These are phyloP conservation scores for Chorisops tibialis DNA, from an alignment of 2,888 invertebrate genomes.

Conservation along the genomic window DNA sequence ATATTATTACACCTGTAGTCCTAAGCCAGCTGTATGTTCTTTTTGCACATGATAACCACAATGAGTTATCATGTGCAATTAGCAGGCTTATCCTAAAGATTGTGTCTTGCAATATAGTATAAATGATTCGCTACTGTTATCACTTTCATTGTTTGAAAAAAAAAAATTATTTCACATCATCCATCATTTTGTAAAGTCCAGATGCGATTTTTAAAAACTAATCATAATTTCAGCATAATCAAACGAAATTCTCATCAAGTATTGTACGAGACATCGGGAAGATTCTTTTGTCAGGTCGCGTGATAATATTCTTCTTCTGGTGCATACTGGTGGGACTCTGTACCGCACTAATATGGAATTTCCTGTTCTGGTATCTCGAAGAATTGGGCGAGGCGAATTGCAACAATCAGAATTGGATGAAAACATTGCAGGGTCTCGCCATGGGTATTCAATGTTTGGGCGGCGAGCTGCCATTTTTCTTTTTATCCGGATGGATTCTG, in stretches of 20 bases:
- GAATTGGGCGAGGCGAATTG: constrained; percentile 58
- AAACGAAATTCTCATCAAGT: constrained; percentile 63
- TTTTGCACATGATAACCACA: too few relatives aligned
- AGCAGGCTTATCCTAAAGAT: too few relatives aligned
- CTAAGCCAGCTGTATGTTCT: too few relatives aligned
- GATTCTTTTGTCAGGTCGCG: constrained; percentile 63
- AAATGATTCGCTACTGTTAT: too few relatives aligned
- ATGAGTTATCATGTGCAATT: too few relatives aligned
- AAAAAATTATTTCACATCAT: too few relatives aligned
- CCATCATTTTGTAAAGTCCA: too few relatives aligned
- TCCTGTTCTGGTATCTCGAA: constrained; percentile 81
- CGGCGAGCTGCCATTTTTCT: constrained; percentile 85
- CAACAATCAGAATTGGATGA: constrained; percentile 55
- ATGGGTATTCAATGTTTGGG: constrained; percentile 77
- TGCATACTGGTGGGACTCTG: constrained; percentile 78
- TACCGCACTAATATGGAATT: constrained; percentile 83
- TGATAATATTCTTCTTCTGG: constrained; percentile 74
- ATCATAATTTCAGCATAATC: constrained; percentile 59
- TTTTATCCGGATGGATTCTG: constrained; percentile 73
- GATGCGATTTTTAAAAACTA: too few relatives aligned
- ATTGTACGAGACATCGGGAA: constrained; percentile 67
- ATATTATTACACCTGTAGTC: too few relatives aligned
- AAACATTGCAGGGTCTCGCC: constrained; percentile 70
- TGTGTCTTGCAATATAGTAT: too few relatives aligned
- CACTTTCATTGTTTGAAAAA: too few relatives aligned